A percentile compares a stretch with the other conserved stretches of the same genome.
Conservation (phyloP, 2,113 vertebrate species). For the Malurus melanocephalus region DNA sequence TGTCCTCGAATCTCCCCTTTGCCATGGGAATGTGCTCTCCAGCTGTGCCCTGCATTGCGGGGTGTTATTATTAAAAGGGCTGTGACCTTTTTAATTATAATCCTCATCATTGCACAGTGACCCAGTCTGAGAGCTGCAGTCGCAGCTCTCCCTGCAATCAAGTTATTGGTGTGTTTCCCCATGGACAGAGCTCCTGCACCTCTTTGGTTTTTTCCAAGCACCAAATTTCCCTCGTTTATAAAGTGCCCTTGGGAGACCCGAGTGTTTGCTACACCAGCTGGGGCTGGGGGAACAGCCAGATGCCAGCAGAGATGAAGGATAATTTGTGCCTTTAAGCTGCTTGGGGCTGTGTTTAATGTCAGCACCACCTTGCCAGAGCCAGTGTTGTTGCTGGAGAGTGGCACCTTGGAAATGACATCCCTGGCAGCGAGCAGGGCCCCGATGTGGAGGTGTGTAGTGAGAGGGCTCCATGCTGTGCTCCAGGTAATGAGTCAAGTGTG, state of each 20-base stretch:
- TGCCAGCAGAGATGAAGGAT: not conserved
- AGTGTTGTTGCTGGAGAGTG: not conserved
- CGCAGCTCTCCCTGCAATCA: not conserved
- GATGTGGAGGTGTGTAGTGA: not conserved
- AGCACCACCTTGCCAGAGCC: not conserved
- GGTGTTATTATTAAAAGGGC: not conserved
- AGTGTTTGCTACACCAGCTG: not conserved
- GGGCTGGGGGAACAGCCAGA: not conserved
- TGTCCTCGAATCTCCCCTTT: not conserved
- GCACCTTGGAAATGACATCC: not conserved
- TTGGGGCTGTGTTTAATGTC: not conserved
- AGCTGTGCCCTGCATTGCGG: not conserved
- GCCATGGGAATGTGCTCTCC: not conserved
- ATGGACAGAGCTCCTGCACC: not conserved
- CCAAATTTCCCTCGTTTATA: not conserved
- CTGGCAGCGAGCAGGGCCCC: not conserved
- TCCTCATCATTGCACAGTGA: not conserved
- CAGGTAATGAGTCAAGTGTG: constrained; percentile 40
- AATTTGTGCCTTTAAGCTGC: constrained; percentile 23
- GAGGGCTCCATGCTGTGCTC: not conserved
- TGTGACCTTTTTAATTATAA: constrained; percentile 41
- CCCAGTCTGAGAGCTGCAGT: not conserved
- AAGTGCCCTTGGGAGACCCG: not conserved
- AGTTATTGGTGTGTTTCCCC: not conserved
- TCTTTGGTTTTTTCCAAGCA: not conserved